Evolutionary conservation across 2,888 invertebrate species (phyloP).

Genomic region (Brenthis daphne): DNA sequence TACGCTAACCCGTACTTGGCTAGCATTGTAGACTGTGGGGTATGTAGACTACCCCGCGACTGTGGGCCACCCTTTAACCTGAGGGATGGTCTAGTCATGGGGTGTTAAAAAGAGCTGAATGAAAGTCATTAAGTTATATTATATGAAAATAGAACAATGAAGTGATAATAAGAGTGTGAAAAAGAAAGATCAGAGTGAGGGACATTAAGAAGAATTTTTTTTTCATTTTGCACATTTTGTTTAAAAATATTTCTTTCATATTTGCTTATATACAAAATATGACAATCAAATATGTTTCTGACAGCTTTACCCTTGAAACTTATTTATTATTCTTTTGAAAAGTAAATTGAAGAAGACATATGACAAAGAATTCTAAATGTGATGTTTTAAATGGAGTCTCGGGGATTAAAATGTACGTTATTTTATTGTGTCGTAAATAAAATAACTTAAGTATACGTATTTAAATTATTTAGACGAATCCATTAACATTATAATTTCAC

Average conservation of each 20-base stretch:
- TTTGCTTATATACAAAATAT: no score
- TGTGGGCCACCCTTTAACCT: no score
- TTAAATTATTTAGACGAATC: not conserved
- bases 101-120: no score
- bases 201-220: not conserved
- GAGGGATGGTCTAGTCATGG: no score
- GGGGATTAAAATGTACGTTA: not conserved
- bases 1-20: no score
- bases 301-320: slow-evolving; percentile 12
- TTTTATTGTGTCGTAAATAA: slow-evolving; percentile 12
- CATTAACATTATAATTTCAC: not conserved
- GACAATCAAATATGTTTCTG: not conserved
- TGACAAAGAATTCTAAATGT: slow-evolving; percentile 28
- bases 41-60: no score
- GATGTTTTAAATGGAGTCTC: slow-evolving; percentile 6
- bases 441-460: not conserved
- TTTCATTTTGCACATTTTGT: not conserved
- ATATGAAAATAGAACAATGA: no score
- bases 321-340: slow-evolving; percentile 34
- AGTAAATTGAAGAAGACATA: slow-evolving; percentile 13
- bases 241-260: not conserved
- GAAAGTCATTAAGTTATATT: no score
- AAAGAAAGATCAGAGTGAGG: not conserved
- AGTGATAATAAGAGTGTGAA: not conserved
- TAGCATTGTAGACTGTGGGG: no score